phyloP scores from a whole-genome alignment of 2,888 invertebrate genomes.

The Lordiphosa fenestrarum region DNA sequence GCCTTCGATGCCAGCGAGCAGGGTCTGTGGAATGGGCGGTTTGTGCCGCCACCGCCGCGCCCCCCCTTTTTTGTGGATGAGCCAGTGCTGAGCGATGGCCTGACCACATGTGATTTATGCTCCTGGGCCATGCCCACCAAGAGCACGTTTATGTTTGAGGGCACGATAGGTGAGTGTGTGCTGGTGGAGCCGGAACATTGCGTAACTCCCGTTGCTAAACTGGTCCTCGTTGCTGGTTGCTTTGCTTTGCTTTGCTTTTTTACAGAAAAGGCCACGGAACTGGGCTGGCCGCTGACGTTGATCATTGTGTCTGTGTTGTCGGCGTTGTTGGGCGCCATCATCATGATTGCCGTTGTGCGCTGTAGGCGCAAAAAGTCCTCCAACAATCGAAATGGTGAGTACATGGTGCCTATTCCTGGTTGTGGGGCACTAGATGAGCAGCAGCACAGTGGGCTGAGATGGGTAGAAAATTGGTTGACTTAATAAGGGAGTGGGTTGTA shows the following conservation, averaged over 20 bases:
- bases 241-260: slow-evolving; percentile 4
- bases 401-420: slow-evolving; percentile 17
- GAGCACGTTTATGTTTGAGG: slow-evolving; percentile 82
- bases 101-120: slow-evolving; percentile 88
- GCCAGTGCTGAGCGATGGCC: slow-evolving; percentile 84
- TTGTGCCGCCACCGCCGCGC: slow-evolving; percentile 86
- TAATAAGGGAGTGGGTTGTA: neutral
- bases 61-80: slow-evolving; percentile 85
- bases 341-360: slow-evolving; percentile 86
- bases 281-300: slow-evolving; percentile 86
- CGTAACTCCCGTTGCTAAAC: slow-evolving; percentile 20
- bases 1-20: slow-evolving; percentile 80
- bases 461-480: neutral
- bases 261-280: slow-evolving; percentile 82
- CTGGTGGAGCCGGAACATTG: neutral
- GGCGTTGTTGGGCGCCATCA: slow-evolving; percentile 86
- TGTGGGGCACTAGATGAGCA: neutral
- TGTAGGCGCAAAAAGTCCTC: slow-evolving; percentile 82
- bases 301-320: slow-evolving; percentile 87
- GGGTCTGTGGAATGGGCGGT: slow-evolving; percentile 81
- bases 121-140: slow-evolving; percentile 86
- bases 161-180: slow-evolving; percentile 82
- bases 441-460: neutral
- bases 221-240: slow-evolving; percentile 8
- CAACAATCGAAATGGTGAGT: slow-evolving; percentile 80